Evolutionary conservation across 1,140 invertebrate genomes (phyloP), one percentile per base, ranked within the genome.

Genomic region (Drosophila aff.): DNA sequence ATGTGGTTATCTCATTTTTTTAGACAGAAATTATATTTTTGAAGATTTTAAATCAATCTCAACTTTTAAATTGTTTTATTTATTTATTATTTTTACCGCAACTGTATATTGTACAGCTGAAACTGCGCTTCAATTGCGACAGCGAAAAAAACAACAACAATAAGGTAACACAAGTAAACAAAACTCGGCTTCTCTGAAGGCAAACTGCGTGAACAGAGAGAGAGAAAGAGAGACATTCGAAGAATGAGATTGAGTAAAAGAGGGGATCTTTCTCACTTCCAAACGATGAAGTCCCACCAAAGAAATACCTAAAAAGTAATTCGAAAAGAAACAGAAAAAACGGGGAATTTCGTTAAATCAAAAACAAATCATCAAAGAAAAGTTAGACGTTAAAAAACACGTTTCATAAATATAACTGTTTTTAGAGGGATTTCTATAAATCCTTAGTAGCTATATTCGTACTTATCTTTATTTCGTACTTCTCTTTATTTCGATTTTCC

Each of bases 81-180:
- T 15, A 5, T 16, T 38, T 38, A 16, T 38, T 23, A 21, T 36
- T 36, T 8, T 55, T 9, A 10, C 52, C 52, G 1, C 18, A 7
- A 36, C 31, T 55, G 52, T 55, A 23, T 38, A 38, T 55, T 55
- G 18, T 36, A 55, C 52, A 38, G 52, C 52, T 55, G 73, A 75
- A 82, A 79, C 67, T 84, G 78, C 69, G 68, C 73, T 87, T 87
- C 80, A 83, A 83, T 89, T 53, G 81, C 81, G 81, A 79, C 76
- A 67, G 41, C 58, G 15, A 43, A 66, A 67, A 16, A 59, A 46
- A 47, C 62, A 67, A 31, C 43, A 46, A 47, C 31, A 64, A 52
- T 64, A 53, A 23, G 52, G 33, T 40, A 41, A 40, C 49, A 43
- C 36, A 64, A 64, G 36, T 71, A 74, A 74, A 74, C 65, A 68